Percentiles rank a stretch among this genome's conserved stretches.
Conservation (phyloP, 2,888 invertebrate species). For the Heteropelma amictum region DNA sequence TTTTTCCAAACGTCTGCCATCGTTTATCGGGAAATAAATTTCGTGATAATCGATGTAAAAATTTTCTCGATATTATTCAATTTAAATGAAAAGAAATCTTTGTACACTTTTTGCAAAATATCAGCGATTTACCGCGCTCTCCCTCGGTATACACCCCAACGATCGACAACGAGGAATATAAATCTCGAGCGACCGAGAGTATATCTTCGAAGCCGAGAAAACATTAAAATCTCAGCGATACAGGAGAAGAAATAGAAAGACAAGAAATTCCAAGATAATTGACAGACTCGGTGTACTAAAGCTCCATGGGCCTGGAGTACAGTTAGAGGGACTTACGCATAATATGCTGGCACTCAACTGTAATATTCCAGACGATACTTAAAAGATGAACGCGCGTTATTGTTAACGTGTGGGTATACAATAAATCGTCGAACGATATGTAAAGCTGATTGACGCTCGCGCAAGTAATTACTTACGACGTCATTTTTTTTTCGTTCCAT, state of each 20-base stretch:
- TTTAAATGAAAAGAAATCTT: background rate
- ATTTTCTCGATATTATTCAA: conserved; percentile 1
- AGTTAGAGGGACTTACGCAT: conserved; percentile 27
- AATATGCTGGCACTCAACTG: background rate
- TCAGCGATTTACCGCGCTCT: background rate
- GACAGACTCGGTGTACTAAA: conserved; percentile 36
- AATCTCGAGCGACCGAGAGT: conserved; percentile 32
- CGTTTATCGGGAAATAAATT: background rate
- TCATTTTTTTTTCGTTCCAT: conserved; percentile 37
- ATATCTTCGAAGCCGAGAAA: conserved; percentile 23
- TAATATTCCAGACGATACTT: conserved; percentile 40
- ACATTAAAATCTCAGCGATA: conserved; percentile 39
- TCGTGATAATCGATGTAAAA: background rate
- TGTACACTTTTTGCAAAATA: conserved; percentile 18
- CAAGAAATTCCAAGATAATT: conserved; percentile 54
- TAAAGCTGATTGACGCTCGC: conserved; percentile 39
- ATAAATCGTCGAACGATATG: conserved; percentile 50
- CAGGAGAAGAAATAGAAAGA: conserved; percentile 29
- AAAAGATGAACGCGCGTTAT: conserved; percentile 50
- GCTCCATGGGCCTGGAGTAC: background rate
- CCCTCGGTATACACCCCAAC: conserved; percentile 20
- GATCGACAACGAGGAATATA: conserved; percentile 36
- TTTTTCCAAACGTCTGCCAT: background rate
- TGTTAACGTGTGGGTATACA: conserved; percentile 52
- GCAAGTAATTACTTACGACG: conserved; percentile 38